Percentiles rank a stretch among this genome's conserved stretches.
Evolutionary conservation across 2,113 vertebrate genomes (phyloP).

Genomic region (Zapornia atra): DNA sequence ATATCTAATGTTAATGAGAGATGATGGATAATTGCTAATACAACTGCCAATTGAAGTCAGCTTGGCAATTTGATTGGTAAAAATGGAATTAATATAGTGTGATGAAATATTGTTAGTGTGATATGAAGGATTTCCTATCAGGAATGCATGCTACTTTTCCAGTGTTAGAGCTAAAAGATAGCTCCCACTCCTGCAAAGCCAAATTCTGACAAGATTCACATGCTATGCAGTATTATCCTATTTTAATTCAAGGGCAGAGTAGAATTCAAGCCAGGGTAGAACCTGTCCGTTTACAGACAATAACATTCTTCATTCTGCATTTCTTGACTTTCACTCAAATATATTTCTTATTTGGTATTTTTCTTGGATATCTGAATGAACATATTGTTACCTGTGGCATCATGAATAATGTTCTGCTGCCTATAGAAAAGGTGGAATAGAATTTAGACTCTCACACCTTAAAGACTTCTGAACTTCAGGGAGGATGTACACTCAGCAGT

Average conservation of each 20-base stretch:
- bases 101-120: neutral
- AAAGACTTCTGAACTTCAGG: neutral
- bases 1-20: neutral
- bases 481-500: neutral
- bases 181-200: neutral
- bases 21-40: neutral
- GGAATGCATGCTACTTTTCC: neutral
- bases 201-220: neutral
- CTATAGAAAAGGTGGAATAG: neutral
- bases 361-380: neutral
- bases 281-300: neutral
- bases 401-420: neutral
- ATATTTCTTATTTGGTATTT: neutral
- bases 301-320: neutral
- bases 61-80: conserved; percentile 12
- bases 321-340: neutral
- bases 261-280: neutral
- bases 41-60: neutral
- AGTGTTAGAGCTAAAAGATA: neutral
- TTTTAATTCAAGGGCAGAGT: neutral
- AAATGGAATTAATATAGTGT: neutral
- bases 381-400: neutral
- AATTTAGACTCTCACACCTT: neutral
- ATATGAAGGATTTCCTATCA: neutral
- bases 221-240: neutral